Conservation (phyloP, 2,888 invertebrate genomes). For the Exocentrus adspersus region DNA sequence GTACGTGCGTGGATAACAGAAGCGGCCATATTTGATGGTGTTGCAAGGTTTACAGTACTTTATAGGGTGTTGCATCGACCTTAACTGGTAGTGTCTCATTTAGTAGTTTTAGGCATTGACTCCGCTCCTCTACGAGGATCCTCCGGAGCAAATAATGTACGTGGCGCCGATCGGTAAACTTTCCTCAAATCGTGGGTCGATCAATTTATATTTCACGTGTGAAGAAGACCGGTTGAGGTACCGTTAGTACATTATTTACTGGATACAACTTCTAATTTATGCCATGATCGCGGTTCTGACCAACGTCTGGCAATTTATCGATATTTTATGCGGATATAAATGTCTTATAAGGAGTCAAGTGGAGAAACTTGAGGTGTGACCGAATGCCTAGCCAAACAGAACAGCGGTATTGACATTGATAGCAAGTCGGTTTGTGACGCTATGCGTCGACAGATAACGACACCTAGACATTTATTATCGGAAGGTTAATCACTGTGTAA, state of each 20-base stretch:
- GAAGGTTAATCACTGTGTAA: background rate
- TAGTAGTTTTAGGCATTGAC: too few species aligned
- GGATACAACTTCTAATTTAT: background rate
- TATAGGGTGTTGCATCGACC: too few species aligned
- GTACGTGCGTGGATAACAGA: too few species aligned
- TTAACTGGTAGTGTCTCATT: too few species aligned
- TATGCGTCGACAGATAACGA: conserved; percentile 5
- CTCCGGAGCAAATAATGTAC: conserved; percentile 23
- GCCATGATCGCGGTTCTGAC: background rate
- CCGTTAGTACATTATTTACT: conserved; percentile 31
- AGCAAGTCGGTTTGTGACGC: background rate
- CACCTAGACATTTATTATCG: conserved; percentile 1
- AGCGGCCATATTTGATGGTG: too few species aligned
- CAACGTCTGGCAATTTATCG: conserved; percentile 4
- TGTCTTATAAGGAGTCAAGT: conserved; percentile 11
- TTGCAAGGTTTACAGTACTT: too few species aligned
- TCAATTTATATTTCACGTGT: conserved; percentile 29
- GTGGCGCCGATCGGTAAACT: conserved; percentile 36
- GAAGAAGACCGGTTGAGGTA: conserved; percentile 35
- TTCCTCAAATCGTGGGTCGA: conserved; percentile 45
- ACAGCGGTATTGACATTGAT: conserved; percentile 25
- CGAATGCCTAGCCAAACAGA: conserved; percentile 6
- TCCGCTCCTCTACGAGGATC: too few species aligned
- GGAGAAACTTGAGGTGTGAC: conserved; percentile 19
- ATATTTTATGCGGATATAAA: conserved; percentile 26